A percentile compares a stretch with the other conserved stretches of the same genome.
phyloP scores from a whole-genome alignment of 2,113 vertebrate genomes.

The Trogon melanurus region DNA sequence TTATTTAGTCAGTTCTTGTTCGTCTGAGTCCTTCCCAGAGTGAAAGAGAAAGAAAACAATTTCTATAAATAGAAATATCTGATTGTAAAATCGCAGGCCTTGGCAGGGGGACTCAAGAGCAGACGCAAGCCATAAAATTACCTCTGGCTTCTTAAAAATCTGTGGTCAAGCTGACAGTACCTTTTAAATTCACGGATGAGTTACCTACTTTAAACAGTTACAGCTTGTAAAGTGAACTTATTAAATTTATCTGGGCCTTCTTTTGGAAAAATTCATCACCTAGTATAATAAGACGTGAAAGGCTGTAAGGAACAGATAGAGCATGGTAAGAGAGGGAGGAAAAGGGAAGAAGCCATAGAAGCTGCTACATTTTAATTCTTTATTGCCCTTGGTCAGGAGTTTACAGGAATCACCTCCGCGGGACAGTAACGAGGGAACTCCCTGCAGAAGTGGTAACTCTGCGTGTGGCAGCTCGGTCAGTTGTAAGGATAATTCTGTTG shows the following conservation, averaged over 20 bases:
- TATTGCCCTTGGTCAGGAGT: not conserved
- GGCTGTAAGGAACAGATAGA: not conserved
- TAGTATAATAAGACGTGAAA: not conserved
- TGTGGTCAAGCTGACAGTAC: not conserved
- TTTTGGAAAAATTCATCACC: not conserved
- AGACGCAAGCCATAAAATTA: not conserved
- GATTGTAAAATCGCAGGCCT: constrained; percentile 36
- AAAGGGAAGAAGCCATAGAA: not conserved
- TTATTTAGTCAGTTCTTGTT: not conserved
- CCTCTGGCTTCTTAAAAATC: constrained; percentile 2
- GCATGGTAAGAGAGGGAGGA: not conserved
- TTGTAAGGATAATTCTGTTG: not conserved
- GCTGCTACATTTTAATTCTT: not conserved
- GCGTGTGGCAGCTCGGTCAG: not conserved
- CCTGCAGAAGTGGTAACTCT: not conserved
- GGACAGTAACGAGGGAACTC: not conserved
- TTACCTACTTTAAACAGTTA: not conserved
- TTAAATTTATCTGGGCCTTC: not conserved
- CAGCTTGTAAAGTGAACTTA: not conserved
- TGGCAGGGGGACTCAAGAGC: not conserved
- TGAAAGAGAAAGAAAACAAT: not conserved
- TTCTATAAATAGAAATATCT: constrained; percentile 29
- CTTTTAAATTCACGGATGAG: not conserved
- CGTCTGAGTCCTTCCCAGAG: not conserved
- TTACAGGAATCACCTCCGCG: not conserved